Conservation (phyloP, 2,888 invertebrate species). For the Drosophila rellima region DNA sequence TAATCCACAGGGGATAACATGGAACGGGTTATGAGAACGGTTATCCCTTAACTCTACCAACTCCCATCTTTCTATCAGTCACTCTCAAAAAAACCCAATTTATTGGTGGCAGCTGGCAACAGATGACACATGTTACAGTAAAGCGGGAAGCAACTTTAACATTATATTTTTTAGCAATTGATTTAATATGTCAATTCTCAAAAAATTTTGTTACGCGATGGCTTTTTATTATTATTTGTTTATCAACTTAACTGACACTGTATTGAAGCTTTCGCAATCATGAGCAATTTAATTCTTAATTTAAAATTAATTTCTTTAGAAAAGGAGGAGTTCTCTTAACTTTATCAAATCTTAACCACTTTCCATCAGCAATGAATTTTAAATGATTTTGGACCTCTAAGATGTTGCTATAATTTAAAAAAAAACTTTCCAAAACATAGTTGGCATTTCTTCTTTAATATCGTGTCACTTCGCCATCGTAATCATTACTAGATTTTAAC, state of each 20-base stretch:
- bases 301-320: no score
- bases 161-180: not conserved
- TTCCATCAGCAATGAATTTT: no score
- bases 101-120: constrained; percentile 35
- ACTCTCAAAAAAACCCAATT: constrained; percentile 18
- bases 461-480: not conserved
- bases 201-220: not conserved
- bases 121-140: constrained; percentile 33
- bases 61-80: not conserved
- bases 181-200: not conserved
- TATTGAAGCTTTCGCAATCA: no score
- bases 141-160: not conserved
- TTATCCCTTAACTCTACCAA: not conserved
- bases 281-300: no score
- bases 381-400: no score
- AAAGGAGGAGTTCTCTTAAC: no score
- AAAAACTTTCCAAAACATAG: constrained; percentile 15
- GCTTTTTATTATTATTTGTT: no score
- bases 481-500: not conserved
- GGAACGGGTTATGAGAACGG: not conserved
- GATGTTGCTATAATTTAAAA: no score
- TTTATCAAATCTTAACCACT: no score
- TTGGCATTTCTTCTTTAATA: constrained; percentile 13
- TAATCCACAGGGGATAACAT: constrained; percentile 28
- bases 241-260: no score